Percentiles rank a stretch among this genome's conserved stretches.
These are phyloP conservation scores for Stegophylla sp. DNA, from an alignment of 2,888 invertebrate genomes.

Conservation along the genomic window DNA sequence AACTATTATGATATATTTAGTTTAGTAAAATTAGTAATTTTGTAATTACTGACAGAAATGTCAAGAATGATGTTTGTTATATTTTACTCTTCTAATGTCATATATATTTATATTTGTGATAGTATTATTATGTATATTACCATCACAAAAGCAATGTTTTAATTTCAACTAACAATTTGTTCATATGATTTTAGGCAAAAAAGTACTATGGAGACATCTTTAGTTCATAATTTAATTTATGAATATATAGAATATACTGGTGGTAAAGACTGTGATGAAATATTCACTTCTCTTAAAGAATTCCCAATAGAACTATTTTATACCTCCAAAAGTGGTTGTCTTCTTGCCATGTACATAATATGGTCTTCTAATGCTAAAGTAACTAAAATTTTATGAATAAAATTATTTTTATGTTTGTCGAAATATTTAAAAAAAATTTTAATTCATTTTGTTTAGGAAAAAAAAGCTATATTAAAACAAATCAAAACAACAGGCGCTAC, in stretches of 20 bases:
- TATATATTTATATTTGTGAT: too few species aligned
- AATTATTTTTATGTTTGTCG: constrained; percentile 4
- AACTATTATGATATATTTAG: too few species aligned
- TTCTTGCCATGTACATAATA: constrained; percentile 32
- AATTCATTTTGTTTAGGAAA: constrained; percentile 67
- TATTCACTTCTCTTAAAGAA: constrained; percentile 46
- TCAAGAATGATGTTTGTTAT: too few species aligned
- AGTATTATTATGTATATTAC: too few species aligned
- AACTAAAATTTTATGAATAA: not conserved
- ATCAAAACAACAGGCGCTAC: constrained; percentile 78
- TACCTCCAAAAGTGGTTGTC: constrained; percentile 69
- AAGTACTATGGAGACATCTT: constrained; percentile 42
- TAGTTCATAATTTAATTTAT: constrained; percentile 53
- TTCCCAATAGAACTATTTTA: constrained; percentile 46
- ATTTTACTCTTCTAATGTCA: too few species aligned
- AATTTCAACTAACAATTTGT: not conserved
- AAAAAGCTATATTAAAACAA: constrained; percentile 79
- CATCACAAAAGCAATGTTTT: not conserved
- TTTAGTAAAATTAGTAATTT: too few species aligned
- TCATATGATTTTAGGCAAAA: constrained; percentile 39
- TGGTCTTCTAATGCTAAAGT: constrained; percentile 40
- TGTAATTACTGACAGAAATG: too few species aligned
- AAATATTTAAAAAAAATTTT: too few species aligned
- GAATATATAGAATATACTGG: constrained; percentile 37
- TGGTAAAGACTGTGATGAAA: constrained; percentile 46